Percentiles rank a stretch among this genome's conserved stretches.
These are phyloP conservation scores for Teleopsis dalmanni DNA, from an alignment of 1,140 invertebrate species.

Conservation along the genomic window DNA sequence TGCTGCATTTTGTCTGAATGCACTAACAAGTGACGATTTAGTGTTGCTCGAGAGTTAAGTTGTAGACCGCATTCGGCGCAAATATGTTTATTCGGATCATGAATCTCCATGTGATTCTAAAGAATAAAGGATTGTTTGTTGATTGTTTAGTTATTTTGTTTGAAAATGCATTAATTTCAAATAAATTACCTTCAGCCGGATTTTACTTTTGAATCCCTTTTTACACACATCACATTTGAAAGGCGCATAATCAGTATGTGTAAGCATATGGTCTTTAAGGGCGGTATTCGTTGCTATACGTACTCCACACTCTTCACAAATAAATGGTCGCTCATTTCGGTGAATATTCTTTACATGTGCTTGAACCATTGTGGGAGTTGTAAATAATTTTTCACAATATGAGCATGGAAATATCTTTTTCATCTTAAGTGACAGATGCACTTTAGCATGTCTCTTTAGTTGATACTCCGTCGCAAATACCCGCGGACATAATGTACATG, in stretches of 20 bases:
- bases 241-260: conserved; percentile 46
- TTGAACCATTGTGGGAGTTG: conserved; percentile 26
- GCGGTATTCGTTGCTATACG: conserved; percentile 45
- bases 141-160: background rate
- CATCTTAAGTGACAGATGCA: conserved; percentile 16
- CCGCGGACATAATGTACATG: conserved; percentile 32
- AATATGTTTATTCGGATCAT: conserved; percentile 46
- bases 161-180: background rate
- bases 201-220: conserved; percentile 41
- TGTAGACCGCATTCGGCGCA: conserved; percentile 47
- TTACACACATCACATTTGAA: conserved; percentile 46
- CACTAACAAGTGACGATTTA: conserved; percentile 47
- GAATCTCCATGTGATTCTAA: conserved; percentile 41
- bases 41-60: conserved; percentile 45
- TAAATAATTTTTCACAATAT: conserved; percentile 34
- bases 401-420: conserved; percentile 24
- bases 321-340: conserved; percentile 44
- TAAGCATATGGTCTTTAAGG: conserved; percentile 45
- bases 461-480: conserved; percentile 5
- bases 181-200: conserved; percentile 20
- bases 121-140: background rate
- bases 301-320: conserved; percentile 46
- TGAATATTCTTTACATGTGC: conserved; percentile 44
- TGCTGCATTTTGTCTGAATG: conserved; percentile 46
- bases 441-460: conserved; percentile 5